Evolutionary conservation across 2,888 invertebrate species (phyloP).

Genomic region (Actias luna): DNA sequence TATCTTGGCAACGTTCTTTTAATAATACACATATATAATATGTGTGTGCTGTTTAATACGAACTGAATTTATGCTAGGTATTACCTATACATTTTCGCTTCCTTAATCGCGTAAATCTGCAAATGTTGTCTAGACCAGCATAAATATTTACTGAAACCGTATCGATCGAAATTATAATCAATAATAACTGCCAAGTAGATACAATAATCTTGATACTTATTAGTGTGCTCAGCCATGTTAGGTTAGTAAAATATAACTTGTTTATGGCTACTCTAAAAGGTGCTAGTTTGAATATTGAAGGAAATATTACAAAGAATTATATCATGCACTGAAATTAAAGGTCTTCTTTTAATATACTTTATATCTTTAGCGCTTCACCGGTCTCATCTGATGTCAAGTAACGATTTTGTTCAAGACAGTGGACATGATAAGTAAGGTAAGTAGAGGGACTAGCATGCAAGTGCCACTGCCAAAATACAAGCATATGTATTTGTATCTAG

Average conservation of each 20-base stretch:
- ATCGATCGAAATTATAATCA: neutral
- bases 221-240: neutral
- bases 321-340: too few relatives aligned
- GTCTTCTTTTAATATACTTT: too few relatives aligned
- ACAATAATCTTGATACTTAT: neutral
- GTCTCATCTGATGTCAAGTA: too few relatives aligned
- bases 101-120: neutral
- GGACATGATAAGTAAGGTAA: too few relatives aligned
- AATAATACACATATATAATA: neutral
- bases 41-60: neutral
- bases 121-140: neutral
- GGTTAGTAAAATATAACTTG: neutral
- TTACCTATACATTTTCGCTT: neutral
- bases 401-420: too few relatives aligned
- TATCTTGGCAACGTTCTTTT: constrained; percentile 7
- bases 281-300: too few relatives aligned
- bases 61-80: neutral
- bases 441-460: too few relatives aligned
- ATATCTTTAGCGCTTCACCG: too few relatives aligned
- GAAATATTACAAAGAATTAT: too few relatives aligned
- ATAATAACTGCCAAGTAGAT: neutral
- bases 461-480: too few relatives aligned
- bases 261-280: too few relatives aligned
- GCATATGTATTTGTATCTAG: too few relatives aligned
- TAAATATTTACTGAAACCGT: neutral